These are phyloP conservation scores for Arothron firmamentum DNA, from an alignment of 2,113 vertebrate genomes.

Conservation along the genomic window DNA sequence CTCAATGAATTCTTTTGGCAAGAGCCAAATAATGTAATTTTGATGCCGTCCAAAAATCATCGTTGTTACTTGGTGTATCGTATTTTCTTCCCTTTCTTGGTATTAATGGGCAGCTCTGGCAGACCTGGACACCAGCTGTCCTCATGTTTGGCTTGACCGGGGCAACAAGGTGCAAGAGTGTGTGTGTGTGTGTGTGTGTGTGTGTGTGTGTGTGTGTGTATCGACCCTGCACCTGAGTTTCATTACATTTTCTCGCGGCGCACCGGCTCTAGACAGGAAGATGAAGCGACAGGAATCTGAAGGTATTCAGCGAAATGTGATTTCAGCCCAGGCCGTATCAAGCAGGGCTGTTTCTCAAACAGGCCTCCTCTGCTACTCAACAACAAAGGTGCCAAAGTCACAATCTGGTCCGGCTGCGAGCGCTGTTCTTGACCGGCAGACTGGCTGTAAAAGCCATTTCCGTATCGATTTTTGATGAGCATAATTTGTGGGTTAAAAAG, in stretches of 20 bases:
- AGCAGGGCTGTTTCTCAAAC: slow-evolving; percentile 26
- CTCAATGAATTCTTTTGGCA: slow-evolving; percentile 56
- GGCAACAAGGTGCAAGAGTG: not conserved
- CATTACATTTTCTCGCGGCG: slow-evolving; percentile 37
- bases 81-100: slow-evolving; percentile 21
- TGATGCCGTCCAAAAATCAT: slow-evolving; percentile 50
- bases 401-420: slow-evolving; percentile 6
- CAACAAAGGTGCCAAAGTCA: slow-evolving; percentile 18
- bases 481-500: slow-evolving; percentile 12
- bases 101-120: slow-evolving; percentile 14
- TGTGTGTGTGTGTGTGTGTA: not conserved
- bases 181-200: not conserved
- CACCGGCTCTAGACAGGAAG: slow-evolving; percentile 23
- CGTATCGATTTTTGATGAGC: slow-evolving; percentile 10
- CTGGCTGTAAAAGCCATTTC: slow-evolving; percentile 11
- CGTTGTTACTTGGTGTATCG: slow-evolving; percentile 32
- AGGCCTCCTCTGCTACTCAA: slow-evolving; percentile 15
- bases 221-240: slow-evolving; percentile 7
- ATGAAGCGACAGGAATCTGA: slow-evolving; percentile 28
- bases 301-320: slow-evolving; percentile 37
- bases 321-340: slow-evolving; percentile 39
- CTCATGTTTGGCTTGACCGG: slow-evolving; percentile 4
- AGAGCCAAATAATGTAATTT: slow-evolving; percentile 33
- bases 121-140: slow-evolving; percentile 6
- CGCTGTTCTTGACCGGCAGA: not conserved